These are phyloP conservation scores for Dicerorhinus sumatrensis DNA, from an alignment of 2,113 vertebrate genomes.

Conservation along the genomic window DNA sequence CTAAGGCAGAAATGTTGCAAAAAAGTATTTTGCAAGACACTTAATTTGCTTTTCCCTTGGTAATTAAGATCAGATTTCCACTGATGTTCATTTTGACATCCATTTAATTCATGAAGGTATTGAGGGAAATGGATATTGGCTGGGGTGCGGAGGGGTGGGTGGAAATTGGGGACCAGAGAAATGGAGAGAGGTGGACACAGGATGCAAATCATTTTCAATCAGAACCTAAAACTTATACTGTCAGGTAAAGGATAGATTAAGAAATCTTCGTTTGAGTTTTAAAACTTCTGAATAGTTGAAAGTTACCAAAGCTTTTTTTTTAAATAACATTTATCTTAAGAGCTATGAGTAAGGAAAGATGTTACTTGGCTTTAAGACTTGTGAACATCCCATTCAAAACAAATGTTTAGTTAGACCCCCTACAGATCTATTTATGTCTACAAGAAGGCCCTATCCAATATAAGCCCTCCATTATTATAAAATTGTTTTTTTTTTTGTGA, in stretches of 20 bases:
- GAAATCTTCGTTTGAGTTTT: slow-evolving; percentile 18
- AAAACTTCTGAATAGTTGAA: neutral
- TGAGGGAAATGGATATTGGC: neutral
- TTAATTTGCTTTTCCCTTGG: neutral
- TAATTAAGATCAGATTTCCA: slow-evolving; percentile 45
- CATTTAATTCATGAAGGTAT: slow-evolving; percentile 22
- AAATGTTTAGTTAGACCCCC: neutral
- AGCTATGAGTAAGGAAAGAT: neutral
- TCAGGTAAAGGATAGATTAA: neutral
- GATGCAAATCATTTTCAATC: neutral
- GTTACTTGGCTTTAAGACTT: slow-evolving; percentile 20
- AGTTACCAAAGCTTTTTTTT: neutral
- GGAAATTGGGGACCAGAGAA: neutral
- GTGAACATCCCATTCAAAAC: slow-evolving; percentile 3
- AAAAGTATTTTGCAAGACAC: neutral
- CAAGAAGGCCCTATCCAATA: neutral
- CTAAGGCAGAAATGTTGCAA: slow-evolving; percentile 23
- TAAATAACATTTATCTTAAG: neutral
- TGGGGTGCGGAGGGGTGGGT: too few species aligned
- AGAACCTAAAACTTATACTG: neutral
- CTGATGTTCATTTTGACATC: neutral
- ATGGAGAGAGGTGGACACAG: neutral
- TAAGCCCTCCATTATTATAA: slow-evolving; percentile 1
- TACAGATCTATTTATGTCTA: neutral
- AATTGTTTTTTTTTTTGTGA: neutral